phyloP scores from a whole-genome alignment of 2,888 invertebrate genomes.

The Melolontha melolontha region DNA sequence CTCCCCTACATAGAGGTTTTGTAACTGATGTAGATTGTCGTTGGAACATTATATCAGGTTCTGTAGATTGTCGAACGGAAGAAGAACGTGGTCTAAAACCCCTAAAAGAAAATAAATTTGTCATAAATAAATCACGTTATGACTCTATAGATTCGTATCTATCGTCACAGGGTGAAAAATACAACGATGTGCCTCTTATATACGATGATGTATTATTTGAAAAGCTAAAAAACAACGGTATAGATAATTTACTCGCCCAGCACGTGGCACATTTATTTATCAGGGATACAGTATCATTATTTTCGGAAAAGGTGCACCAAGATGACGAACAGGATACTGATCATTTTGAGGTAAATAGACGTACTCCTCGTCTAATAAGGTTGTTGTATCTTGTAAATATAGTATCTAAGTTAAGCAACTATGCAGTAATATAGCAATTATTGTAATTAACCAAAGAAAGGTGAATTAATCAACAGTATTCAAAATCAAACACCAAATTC shows the following conservation, averaged over 20 bases:
- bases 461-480: too few relatives aligned
- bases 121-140: slow-evolving; percentile 94
- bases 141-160: slow-evolving; percentile 98
- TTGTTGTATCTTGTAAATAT: background rate
- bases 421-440: too few relatives aligned
- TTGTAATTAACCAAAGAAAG: too few relatives aligned
- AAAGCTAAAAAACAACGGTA: slow-evolving; percentile 85
- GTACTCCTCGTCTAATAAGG: slow-evolving; percentile 8
- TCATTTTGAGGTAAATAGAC: slow-evolving; percentile 89
- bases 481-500: too few relatives aligned
- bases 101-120: slow-evolving; percentile 80
- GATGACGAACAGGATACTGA: slow-evolving; percentile 95
- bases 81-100: slow-evolving; percentile 90
- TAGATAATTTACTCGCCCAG: slow-evolving; percentile 92
- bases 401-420: background rate
- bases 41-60: slow-evolving; percentile 96
- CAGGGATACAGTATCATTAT: slow-evolving; percentile 94
- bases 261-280: slow-evolving; percentile 99
- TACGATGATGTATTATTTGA: slow-evolving; percentile 88
- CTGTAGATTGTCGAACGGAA: slow-evolving; percentile 94
- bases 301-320: slow-evolving; percentile 94
- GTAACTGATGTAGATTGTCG: slow-evolving; percentile 97
- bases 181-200: slow-evolving; percentile 93
- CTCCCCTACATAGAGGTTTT: slow-evolving; percentile 93
- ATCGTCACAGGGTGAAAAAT: slow-evolving; percentile 88